phyloP scores from a whole-genome alignment of 2,888 invertebrate species.

The Caenorhabditis sinica region DNA sequence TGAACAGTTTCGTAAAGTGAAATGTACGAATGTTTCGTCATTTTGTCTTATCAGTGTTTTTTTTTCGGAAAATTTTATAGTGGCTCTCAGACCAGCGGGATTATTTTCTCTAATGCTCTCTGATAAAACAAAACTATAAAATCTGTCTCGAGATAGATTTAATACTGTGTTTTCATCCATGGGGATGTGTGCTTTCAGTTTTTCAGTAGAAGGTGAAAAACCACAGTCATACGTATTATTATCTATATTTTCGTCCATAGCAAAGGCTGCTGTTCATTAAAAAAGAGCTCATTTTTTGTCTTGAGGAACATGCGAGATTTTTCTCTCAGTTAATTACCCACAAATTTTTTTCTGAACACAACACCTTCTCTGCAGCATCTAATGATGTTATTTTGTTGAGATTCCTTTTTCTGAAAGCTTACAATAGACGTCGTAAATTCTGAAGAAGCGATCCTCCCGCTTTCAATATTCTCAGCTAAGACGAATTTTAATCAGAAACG shows the following conservation, averaged over 20 bases:
- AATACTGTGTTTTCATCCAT: neutral
- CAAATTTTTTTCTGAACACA: neutral
- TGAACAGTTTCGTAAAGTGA: constrained; percentile 26
- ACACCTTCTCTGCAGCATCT: too few species aligned
- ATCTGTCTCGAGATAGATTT: constrained; percentile 5
- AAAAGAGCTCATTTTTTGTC: neutral
- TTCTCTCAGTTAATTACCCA: neutral
- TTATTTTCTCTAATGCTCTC: neutral
- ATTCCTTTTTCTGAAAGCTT: neutral
- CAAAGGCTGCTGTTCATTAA: neutral
- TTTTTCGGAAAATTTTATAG: neutral
- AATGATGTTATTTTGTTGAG: constrained; percentile 33
- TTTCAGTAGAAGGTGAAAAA: too few species aligned
- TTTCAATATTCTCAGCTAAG: constrained; percentile 36
- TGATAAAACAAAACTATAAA: neutral
- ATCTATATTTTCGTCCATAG: too few species aligned
- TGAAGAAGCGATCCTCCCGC: constrained; percentile 30
- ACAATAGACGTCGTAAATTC: neutral
- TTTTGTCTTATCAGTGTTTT: neutral
- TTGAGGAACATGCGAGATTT: neutral
- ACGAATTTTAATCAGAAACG: constrained; percentile 32
- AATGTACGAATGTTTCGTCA: constrained; percentile 9
- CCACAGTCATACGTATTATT: too few species aligned
- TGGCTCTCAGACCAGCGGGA: neutral
- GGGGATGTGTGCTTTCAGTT: neutral